Evolutionary conservation across 2,113 vertebrate genomes (phyloP), one percentile per base, ranked within the genome.

Genomic region (Corvus cornix): DNA sequence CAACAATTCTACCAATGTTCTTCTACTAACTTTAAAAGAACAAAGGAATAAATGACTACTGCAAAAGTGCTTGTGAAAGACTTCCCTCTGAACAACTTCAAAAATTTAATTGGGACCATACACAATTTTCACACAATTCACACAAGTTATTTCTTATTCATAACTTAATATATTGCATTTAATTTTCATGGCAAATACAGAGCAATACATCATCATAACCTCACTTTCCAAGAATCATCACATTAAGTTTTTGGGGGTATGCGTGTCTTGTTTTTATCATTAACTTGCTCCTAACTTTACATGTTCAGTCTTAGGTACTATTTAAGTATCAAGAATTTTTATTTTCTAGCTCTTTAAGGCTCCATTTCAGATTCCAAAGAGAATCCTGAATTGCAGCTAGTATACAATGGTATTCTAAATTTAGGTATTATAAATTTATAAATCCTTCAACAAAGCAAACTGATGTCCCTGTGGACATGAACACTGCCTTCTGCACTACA

Each of bases 381-480:
- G 35, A 73, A 86, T 62, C 22, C 30, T 56, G 16, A 68, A 76
- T 11, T 62, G 6, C 46, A 86, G 39, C 31, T 52, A 67, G 10
- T 12, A 30, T 46, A 80, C 7, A 48, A 31, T 0, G 2, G 2
- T 22, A 72, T 31, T 69, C 16, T 59, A 80, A 73, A 86, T n/a
- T 48, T 0, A 84, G 17, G 18, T 31, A 66, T 37, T 48, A 77
- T 17, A 51, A 23, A 88, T 52, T 46, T 56, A 18, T 58, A 48
- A 64, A 69, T 41, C 76, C 20, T 75, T 58, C 14, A 80, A 16
- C 30, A 69, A 84, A 84, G 28, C 21, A 81, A 87, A 69, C 5
- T 27, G n/a, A 63, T 66, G n/a, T 16, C 62, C 8, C 18, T 1
- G 0, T 9, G 23, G 41, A 74, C 60, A 62, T 0, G 0, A 76